A percentile compares a stretch with the other conserved stretches of the same genome.
Evolutionary conservation across 2,888 invertebrate species (phyloP).

Genomic region (Copidosoma aretas): DNA sequence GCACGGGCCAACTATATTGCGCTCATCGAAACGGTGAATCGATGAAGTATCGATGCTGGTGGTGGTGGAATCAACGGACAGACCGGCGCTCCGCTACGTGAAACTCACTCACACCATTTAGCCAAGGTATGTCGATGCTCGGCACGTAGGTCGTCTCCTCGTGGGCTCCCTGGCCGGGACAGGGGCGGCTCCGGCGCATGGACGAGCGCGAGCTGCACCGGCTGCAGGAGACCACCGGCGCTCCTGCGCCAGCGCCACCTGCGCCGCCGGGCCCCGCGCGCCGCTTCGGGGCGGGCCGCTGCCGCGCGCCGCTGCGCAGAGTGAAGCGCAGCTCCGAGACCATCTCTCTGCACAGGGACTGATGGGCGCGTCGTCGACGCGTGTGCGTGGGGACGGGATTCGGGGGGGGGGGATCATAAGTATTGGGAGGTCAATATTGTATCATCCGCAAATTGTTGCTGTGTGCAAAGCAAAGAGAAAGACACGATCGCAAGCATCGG

Average conservation of each 20-base stretch:
- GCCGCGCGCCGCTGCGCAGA: slow-evolving; percentile 84
- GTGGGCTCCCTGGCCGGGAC: slow-evolving; percentile 47
- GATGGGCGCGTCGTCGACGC: slow-evolving; percentile 51
- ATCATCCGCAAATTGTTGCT: too few species aligned
- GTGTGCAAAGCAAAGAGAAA: too few species aligned
- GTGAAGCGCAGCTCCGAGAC: slow-evolving; percentile 91
- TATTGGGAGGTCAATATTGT: too few species aligned
- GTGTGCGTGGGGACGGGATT: neutral
- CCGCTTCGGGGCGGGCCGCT: slow-evolving; percentile 77
- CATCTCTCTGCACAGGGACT: slow-evolving; percentile 94
- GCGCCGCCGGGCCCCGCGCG: slow-evolving; percentile 40
- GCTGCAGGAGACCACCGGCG: slow-evolving; percentile 52
- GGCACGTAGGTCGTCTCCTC: slow-evolving; percentile 61
- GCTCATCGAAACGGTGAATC: too few species aligned
- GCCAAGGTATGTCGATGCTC: slow-evolving; percentile 60
- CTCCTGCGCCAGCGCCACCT: slow-evolving; percentile 40
- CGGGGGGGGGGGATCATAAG: too few species aligned
- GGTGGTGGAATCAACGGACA: neutral
- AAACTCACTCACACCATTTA: slow-evolving; percentile 59
- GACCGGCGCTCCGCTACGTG: slow-evolving; percentile 3
- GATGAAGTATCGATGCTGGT: neutral
- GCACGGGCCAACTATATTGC: too few species aligned
- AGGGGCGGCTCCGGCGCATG: slow-evolving; percentile 55
- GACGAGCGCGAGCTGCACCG: slow-evolving; percentile 57
- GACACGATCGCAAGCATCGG: too few species aligned